Evolutionary conservation across 2,797 vertebrate species (phyloP).

Genomic region (Onychomys leucogaster): DNA sequence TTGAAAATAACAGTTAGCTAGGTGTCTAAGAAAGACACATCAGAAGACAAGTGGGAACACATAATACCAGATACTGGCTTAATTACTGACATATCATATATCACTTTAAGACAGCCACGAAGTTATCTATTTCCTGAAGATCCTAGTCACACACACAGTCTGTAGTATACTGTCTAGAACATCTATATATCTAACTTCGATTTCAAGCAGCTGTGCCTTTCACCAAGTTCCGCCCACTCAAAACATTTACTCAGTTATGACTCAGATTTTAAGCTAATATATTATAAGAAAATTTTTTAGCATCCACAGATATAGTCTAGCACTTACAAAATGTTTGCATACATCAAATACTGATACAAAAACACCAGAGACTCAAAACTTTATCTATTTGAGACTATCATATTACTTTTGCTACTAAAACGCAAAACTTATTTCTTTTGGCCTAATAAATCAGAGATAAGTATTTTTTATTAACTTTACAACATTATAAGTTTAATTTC

Average conservation of each 20-base stretch:
- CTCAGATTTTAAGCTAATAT: conserved; percentile 43
- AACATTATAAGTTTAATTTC: conserved; percentile 43
- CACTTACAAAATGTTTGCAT: conserved; percentile 44
- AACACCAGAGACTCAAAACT: conserved; percentile 28
- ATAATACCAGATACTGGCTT: conserved; percentile 11
- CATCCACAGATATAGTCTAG: conserved; percentile 5
- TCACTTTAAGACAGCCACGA: conserved; percentile 33
- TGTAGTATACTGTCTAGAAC: neutral
- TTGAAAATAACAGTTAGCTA: conserved; percentile 58
- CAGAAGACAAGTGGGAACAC: conserved; percentile 43
- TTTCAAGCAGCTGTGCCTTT: conserved; percentile 46
- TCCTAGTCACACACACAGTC: neutral
- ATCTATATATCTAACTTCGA: conserved; percentile 11
- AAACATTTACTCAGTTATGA: conserved; percentile 32
- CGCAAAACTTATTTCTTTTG: conserved; percentile 33
- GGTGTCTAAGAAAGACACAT: conserved; percentile 32
- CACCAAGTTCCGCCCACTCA: conserved; percentile 39
- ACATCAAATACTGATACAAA: conserved; percentile 52
- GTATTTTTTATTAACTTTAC: conserved; percentile 19
- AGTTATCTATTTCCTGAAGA: conserved; percentile 56
- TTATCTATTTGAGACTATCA: conserved; percentile 48
- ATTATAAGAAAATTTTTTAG: conserved; percentile 28
- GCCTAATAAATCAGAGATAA: neutral
- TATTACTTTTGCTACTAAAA: conserved; percentile 56
- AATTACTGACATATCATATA: conserved; percentile 58